Evolutionary conservation across 53 echinoderm and acorn worm species (phyloP), one percentile per base, ranked within the genome.

Genomic region (Henricia sp.): DNA sequence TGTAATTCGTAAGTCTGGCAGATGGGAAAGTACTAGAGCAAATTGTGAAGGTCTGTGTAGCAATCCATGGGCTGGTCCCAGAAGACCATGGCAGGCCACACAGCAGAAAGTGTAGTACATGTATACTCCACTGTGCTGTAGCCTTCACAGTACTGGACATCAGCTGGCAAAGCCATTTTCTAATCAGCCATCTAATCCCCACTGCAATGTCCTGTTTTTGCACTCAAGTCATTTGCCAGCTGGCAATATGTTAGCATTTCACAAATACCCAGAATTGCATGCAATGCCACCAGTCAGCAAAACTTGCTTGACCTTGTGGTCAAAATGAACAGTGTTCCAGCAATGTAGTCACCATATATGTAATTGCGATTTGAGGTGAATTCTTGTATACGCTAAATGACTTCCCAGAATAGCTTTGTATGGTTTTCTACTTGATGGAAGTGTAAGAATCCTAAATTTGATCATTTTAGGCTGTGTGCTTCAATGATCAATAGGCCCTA

Each of bases 121-220:
- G n/a, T n/a, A n/a, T n/a, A n/a, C n/a, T n/a, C n/a, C n/a, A n/a
- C n/a, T n/a, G n/a, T n/a, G n/a, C n/a, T n/a, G n/a, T n/a, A 54
- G 73, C 73, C 53, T n/a, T 53, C 54, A 1, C 16, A 12, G n/a
- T 23, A 19, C 37, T 17, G 60, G 80, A 80, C 80, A 80, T 80
- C 80, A 80, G 80, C 80, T 80, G 80, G 62, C 10, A 48, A 63
- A 80, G 43, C 38, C 64, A 62, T 64, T 19, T 27, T 62, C 46
- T 35, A 80, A 80, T 80, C 80, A 64, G 80, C 77, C 25, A 63
- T 63, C 63, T 80, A 62, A 80, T 80, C 63, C 56, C 36, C 26
- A 43, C 41, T 17, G 26, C 70, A 29, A 70, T 70, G 70, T 37
- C 70, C 70, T 80, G 48, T 80, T 64, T 64, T 32, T 52, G 44